Conservation (phyloP, 2,113 vertebrate species). For the Nanger granti region DNA sequence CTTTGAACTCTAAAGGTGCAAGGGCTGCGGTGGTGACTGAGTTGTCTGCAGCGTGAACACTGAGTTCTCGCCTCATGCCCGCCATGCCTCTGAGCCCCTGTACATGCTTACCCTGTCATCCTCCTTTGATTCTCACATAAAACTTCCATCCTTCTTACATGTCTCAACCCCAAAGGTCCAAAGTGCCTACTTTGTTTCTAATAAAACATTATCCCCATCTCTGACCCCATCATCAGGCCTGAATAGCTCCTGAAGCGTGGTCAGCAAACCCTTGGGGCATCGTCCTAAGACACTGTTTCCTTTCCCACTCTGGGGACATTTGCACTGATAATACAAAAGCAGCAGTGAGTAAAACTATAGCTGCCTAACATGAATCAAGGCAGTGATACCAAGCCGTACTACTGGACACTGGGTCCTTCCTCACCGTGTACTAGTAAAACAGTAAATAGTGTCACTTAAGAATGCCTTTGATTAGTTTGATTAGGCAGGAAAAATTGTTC, state of each 20-base stretch:
- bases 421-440: not conserved
- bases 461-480: not conserved
- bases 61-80: fast-evolving
- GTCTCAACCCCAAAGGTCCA: not conserved
- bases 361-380: not conserved
- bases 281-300: not conserved
- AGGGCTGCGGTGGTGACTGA: not conserved
- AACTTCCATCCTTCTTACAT: not conserved
- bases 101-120: not conserved
- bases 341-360: fast-evolving
- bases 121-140: not conserved
- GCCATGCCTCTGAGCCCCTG: not conserved
- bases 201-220: not conserved
- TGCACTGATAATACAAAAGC: not conserved
- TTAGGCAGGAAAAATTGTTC: not conserved
- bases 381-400: not conserved
- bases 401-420: not conserved
- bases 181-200: not conserved
- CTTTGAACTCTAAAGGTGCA: not conserved
- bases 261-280: not conserved
- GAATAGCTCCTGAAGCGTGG: not conserved
- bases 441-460: not conserved
- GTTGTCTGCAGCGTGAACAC: too few species aligned
- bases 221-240: fast-evolving
- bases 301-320: not conserved